Conservation (phyloP, 2,888 invertebrate species). For the Meta bourneti region DNA sequence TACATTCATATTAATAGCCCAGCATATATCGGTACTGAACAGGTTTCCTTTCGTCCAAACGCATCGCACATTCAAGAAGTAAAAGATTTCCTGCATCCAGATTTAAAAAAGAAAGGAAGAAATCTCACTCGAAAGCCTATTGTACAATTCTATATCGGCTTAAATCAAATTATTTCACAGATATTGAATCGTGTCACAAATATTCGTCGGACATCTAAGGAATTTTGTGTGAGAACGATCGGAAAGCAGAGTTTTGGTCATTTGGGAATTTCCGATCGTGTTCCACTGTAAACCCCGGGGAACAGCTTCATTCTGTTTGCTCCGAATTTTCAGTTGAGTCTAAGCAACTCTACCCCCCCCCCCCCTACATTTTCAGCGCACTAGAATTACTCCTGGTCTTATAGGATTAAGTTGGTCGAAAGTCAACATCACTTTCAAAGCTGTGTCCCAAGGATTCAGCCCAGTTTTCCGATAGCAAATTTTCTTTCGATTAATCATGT, state of each 20-base stretch:
- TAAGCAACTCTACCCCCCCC: not conserved
- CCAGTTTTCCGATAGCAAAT: not conserved
- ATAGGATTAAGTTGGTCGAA: not conserved
- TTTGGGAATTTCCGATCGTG: not conserved
- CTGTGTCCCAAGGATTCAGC: not conserved
- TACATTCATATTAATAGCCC: too few species aligned
- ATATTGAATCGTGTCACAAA: not conserved
- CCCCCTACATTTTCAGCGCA: not conserved
- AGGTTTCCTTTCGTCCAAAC: too few species aligned
- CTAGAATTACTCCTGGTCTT: not conserved
- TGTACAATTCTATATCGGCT: not conserved
- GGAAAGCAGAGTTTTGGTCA: not conserved
- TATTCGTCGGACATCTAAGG: not conserved
- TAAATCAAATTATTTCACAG: conserved; percentile 1
- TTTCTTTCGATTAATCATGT: not conserved
- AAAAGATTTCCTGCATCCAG: not conserved
- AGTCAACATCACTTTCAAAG: not conserved
- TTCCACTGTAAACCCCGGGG: not conserved
- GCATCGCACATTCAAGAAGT: not conserved
- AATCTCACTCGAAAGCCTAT: not conserved
- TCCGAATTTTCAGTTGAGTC: not conserved
- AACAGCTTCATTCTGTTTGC: not conserved
- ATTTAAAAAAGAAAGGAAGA: not conserved
- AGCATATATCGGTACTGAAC: too few species aligned
- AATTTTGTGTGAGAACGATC: not conserved